phyloP scores from a whole-genome alignment of 2,888 invertebrate genomes.

The Pseudococcus jackbeardsleyi region DNA sequence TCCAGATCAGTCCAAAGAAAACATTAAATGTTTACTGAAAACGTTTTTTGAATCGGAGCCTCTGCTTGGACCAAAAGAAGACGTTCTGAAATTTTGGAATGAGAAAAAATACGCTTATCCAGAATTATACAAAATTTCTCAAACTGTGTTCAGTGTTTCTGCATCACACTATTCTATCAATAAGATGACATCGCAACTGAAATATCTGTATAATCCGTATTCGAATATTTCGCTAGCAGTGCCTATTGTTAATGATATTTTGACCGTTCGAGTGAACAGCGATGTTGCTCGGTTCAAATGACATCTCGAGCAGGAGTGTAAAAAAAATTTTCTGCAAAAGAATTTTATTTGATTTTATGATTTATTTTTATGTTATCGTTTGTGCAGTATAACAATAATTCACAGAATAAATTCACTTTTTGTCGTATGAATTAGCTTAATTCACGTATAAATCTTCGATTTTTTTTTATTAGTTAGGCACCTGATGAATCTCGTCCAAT shows the following conservation, averaged over 20 bases:
- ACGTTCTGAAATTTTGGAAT: constrained; percentile 20
- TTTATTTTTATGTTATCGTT: neutral
- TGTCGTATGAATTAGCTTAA: too few species aligned
- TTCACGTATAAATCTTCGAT: neutral
- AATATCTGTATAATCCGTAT: constrained; percentile 19
- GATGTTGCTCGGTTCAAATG: constrained; percentile 19
- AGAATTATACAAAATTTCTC: constrained; percentile 13
- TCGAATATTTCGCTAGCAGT: neutral
- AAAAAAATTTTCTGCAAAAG: too few species aligned
- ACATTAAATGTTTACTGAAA: neutral
- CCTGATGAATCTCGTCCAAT: too few species aligned
- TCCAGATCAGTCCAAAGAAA: neutral
- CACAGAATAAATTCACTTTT: neutral
- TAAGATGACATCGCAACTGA: constrained; percentile 10
- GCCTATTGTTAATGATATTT: constrained; percentile 38
- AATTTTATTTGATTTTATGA: neutral
- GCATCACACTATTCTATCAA: constrained; percentile 7
- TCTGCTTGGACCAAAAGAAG: neutral
- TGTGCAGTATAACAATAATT: neutral
- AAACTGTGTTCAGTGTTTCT: constrained; percentile 13
- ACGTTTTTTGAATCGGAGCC: constrained; percentile 35
- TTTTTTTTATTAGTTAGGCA: too few species aligned
- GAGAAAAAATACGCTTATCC: constrained; percentile 34
- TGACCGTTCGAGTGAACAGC: constrained; percentile 21
- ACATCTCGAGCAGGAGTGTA: neutral